Evolutionary conservation across 2,888 invertebrate species (phyloP).

Genomic region (Abrostola triplasia): DNA sequence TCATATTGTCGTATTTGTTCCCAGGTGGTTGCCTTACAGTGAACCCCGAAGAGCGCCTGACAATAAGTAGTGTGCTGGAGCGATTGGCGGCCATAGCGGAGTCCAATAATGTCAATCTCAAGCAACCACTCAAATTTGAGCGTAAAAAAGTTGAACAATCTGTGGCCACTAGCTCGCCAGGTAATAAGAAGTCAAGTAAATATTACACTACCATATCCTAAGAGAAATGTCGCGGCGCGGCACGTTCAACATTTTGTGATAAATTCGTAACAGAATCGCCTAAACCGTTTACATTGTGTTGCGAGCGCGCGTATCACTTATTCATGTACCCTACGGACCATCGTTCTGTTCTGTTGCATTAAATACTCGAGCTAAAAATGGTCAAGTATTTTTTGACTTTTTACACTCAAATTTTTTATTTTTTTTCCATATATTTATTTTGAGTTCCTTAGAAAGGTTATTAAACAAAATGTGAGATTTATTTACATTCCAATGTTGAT

Average conservation of each 20-base stretch:
- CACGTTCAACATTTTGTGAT: constrained; percentile 67
- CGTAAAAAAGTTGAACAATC: constrained; percentile 90
- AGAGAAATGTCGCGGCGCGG: constrained; percentile 70
- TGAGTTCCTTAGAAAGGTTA: constrained; percentile 76
- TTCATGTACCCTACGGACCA: constrained; percentile 71
- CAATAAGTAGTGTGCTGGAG: constrained; percentile 94
- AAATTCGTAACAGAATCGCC: constrained; percentile 57
- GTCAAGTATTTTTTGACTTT: constrained; percentile 89
- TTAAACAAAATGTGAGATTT: constrained; percentile 77
- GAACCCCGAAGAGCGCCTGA: constrained; percentile 94
- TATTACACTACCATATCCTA: constrained; percentile 89
- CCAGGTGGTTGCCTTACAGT: constrained; percentile 93
- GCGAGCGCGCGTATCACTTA: constrained; percentile 67
- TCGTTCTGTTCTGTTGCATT: constrained; percentile 84
- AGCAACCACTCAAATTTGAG: constrained; percentile 92
- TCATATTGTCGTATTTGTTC: constrained; percentile 61
- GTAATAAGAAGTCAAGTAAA: constrained; percentile 89
- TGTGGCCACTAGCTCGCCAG: constrained; percentile 89
- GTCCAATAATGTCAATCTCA: constrained; percentile 94
- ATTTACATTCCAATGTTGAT: constrained; percentile 84
- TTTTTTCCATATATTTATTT: constrained; percentile 74
- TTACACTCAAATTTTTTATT: constrained; percentile 88
- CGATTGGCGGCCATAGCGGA: constrained; percentile 96
- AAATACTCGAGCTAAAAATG: constrained; percentile 87
- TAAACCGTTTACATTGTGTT: constrained; percentile 56